Base-by-base conservation (phyloP, 2,113 vertebrate species). In the Plestiodon gilberti region DNA sequence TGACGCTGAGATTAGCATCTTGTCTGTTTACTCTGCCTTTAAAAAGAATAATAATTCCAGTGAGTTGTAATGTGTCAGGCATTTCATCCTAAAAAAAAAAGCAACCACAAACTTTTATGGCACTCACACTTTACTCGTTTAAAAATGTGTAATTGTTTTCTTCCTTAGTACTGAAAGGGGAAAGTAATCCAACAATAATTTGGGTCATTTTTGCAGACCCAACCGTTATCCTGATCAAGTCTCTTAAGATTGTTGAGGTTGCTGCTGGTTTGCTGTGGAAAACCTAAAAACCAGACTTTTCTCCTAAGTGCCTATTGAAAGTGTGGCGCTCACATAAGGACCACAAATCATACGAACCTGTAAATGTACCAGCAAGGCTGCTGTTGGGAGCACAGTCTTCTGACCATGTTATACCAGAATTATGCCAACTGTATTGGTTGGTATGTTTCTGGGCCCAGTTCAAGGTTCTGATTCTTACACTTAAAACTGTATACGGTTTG, bases 21-120 rank as follows among this genome's bases (percentile, higher is more conserved):
- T 65, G 57, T 28, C 57, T 81, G 40, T 81, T 86, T 52, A 85
- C 84, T 0, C 18, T 18, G 89, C 82, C 78, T 83, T 89, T 88
- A 48, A 48, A 48, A 48, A 48, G 43, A 48, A 48, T 88, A n/a
- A n/a, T 48, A 48, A 8, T 48, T 48, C 43, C 43, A 48, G 43
- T 48, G 43, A 48, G 43, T 70, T 83, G 0, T 48, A 89, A 77
- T 52, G 86, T 48, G 43, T 7, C 64, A 88, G 13, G 84, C 43
- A 14, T 33, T 74, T 82, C 82, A 78, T 57, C 80, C 2, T 0
- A 40, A 80, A 84, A 78, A 33, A 59, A 30, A 38, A 83, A 61
- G 15, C 17, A 52, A 48, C 43, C 43, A 48, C 43, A 48, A 48
- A 48, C 43, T 76, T 48, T 55, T 11, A 35, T 17, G 30, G 14